phyloP scores from a whole-genome alignment of 2,888 invertebrate species.

The Alcis repandata region DNA sequence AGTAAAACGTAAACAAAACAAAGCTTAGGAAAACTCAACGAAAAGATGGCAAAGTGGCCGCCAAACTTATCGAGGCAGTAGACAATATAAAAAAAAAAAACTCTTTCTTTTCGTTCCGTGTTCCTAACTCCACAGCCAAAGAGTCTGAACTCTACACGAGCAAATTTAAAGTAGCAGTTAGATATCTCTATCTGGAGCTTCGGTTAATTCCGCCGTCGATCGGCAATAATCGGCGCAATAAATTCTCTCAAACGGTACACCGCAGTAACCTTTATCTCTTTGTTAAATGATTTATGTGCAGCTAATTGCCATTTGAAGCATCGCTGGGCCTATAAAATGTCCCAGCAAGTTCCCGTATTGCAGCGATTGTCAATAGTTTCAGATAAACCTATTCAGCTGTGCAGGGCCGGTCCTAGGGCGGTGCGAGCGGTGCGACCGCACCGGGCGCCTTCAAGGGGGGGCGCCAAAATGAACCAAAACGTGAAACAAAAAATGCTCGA shows the following conservation, averaged over 20 bases:
- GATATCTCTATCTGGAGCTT: conserved; percentile 67
- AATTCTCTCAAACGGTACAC: conserved; percentile 37
- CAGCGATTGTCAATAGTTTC: neutral
- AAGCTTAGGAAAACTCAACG: too few species aligned
- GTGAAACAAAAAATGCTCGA: too few species aligned
- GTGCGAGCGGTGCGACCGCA: too few species aligned
- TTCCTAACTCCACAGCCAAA: conserved; percentile 35
- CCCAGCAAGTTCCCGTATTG: neutral
- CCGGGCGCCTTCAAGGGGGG: too few species aligned
- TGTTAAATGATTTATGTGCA: conserved; percentile 33
- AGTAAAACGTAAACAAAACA: too few species aligned
- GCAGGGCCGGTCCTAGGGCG: too few species aligned
- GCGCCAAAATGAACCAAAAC: too few species aligned
- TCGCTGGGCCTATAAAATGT: neutral
- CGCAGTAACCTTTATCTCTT: conserved; percentile 31
- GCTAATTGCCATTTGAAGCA: conserved; percentile 29
- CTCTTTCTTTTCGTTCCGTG: neutral
- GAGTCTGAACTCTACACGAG: conserved; percentile 47
- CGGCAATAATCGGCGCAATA: conserved; percentile 54
- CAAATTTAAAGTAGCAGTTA: conserved; percentile 62
- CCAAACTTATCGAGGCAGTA: too few species aligned
- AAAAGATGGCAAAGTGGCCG: too few species aligned
- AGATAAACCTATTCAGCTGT: too few species aligned
- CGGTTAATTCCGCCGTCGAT: conserved; percentile 63
- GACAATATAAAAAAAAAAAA: too few species aligned